Evolutionary conservation across 2,113 vertebrate species (phyloP).

Genomic region (Chaetodon auriga): DNA sequence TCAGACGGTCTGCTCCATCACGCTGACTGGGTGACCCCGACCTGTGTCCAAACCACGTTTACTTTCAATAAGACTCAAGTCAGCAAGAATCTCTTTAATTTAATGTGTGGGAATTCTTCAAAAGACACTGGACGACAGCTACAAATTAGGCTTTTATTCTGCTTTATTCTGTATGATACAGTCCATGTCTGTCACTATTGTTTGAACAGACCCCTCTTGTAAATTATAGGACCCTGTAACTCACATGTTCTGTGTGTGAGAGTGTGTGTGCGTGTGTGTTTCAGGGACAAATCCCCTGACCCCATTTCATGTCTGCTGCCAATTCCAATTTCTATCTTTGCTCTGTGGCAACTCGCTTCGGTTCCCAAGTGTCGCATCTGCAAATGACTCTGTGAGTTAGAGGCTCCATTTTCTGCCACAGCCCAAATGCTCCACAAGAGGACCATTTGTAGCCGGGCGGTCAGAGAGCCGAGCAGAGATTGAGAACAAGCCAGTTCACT

Average conservation of each 20-base stretch:
- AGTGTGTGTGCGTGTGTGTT: conserved; percentile 33
- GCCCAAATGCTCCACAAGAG: conserved; percentile 80
- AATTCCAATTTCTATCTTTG: conserved; percentile 82
- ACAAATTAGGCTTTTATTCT: conserved; percentile 33
- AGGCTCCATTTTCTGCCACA: conserved; percentile 80
- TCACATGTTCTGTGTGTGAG: conserved; percentile 29
- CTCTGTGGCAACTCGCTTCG: conserved; percentile 75
- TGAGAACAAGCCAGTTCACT: conserved; percentile 74
- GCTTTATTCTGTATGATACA: background rate
- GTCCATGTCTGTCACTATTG: conserved; percentile 32
- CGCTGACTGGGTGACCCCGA: conserved; percentile 29
- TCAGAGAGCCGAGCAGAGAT: conserved; percentile 70
- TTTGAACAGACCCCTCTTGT: conserved; percentile 43
- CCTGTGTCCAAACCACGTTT: conserved; percentile 32
- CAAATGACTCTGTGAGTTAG: conserved; percentile 82
- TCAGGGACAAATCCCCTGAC: conserved; percentile 76
- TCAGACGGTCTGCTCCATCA: conserved; percentile 34
- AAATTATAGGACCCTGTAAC: conserved; percentile 39
- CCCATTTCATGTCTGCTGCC: conserved; percentile 80
- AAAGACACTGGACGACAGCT: conserved; percentile 32
- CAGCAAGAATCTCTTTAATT: conserved; percentile 23
- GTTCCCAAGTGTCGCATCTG: conserved; percentile 79
- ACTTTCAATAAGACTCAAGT: conserved; percentile 12
- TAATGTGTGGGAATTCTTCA: conserved; percentile 14
- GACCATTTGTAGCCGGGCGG: conserved; percentile 74